Conservation (phyloP, 2,797 vertebrate species). For the Sparidentex hasta region DNA sequence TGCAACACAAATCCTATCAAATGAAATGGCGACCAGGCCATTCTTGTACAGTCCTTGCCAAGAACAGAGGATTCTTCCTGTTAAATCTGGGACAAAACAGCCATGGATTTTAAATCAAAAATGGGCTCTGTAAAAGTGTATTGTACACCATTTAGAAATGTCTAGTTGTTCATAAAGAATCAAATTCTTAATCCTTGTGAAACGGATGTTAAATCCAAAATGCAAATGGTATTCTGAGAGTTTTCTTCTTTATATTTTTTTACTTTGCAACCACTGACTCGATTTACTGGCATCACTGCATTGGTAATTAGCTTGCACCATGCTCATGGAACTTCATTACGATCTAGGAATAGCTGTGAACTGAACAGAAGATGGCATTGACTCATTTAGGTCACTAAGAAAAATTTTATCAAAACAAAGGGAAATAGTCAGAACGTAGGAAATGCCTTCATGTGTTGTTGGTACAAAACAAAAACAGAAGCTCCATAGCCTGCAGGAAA, state of each 20-base stretch:
- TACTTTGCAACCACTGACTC: not conserved
- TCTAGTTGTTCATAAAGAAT: not conserved
- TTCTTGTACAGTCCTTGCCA: conserved; percentile 10
- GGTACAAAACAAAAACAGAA: conserved; percentile 23
- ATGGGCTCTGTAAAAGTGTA: not conserved
- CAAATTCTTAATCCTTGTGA: not conserved
- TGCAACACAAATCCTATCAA: conserved; percentile 51
- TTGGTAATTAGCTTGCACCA: conserved; percentile 6
- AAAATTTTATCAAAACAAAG: conserved; percentile 3
- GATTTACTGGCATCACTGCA: not conserved
- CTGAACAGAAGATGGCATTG: conserved; percentile 16
- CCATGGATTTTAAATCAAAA: not conserved
- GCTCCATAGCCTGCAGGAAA: not conserved
- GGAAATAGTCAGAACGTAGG: not conserved
- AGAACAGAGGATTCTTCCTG: conserved; percentile 25
- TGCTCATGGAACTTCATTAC: conserved; percentile 10
- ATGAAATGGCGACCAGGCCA: conserved; percentile 28
- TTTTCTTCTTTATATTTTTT: not conserved
- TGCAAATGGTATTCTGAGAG: not conserved
- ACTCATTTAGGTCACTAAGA: conserved; percentile 45
- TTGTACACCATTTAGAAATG: conserved; percentile 15
- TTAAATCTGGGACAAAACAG: conserved; percentile 2
- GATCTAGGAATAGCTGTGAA: conserved; percentile 13
- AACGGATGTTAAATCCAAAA: not conserved
- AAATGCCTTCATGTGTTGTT: conserved; percentile 18